Base-by-base conservation (phyloP, 2,113 vertebrate genomes). In the Dolichallabes microphthalmus region DNA sequence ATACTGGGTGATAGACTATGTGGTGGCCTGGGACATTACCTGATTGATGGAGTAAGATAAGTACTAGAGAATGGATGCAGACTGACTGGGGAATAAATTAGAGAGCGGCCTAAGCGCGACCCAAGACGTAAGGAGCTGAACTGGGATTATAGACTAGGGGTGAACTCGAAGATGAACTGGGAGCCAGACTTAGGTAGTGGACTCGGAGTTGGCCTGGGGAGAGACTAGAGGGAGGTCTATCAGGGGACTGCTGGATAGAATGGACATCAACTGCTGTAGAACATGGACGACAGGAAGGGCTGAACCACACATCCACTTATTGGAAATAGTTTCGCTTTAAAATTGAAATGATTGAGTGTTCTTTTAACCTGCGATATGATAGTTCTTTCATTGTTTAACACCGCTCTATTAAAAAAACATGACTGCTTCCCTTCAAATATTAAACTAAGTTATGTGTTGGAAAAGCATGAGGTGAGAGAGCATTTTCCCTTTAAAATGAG, bases 401-500 rank as follows among this genome's bases (percentile, higher is more conserved):
- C 1, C 7, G 11, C 22, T n/a, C 19, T 74, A 6, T 75, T 8
- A 27, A 52, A 53, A 76, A 76, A 27, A 32, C 0, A 9, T 27
- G 25, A 3, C 7, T 19, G 14, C 19, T 50, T 27, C 27, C 25
- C 25, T 17, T 53, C 8, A 32, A 55, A 20, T 81, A 30, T 77
- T 58, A 82, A 82, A 61, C 61, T 58, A 45, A 85, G 79, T 55
- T 79, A 25, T 2, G 61, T 78, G 11, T 77, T 19, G 9, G 81
- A 73, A 85, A 85, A 64, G 39, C 60, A 1, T 8, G 71, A 5
- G 27, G 27, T 55, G 74, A 60, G 50, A 30, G 55, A 22, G 63
- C 73, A 69, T 77, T 39, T 61, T 86, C 78, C 89, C 81, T 89
- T 88, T 81, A 83, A 74, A 90, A 85, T 69, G 88, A 86, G 82